Conservation (phyloP, 2,797 vertebrate species). For the Sebastes dallii region DNA sequence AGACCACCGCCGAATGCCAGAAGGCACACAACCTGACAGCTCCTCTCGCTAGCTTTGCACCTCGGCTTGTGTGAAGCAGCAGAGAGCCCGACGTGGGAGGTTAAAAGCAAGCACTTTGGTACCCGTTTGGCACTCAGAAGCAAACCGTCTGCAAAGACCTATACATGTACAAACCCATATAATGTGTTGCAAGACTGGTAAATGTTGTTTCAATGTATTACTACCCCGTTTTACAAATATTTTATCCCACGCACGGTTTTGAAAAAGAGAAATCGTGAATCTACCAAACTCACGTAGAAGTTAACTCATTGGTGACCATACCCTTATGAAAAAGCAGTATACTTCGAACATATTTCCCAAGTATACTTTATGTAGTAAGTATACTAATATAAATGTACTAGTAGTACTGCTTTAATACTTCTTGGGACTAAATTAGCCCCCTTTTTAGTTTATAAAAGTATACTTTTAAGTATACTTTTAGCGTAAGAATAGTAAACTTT, state of each 20-base stretch:
- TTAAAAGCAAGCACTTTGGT: conserved; percentile 40
- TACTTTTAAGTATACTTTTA: no score
- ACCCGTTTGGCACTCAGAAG: neutral
- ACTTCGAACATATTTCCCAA: no score
- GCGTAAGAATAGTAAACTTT: no score
- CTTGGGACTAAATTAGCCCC: no score
- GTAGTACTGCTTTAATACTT: no score
- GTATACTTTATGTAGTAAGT: no score
- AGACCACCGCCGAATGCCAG: conserved; percentile 29
- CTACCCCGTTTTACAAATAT: neutral
- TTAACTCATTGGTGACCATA: neutral
- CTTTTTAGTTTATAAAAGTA: no score
- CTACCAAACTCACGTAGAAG: neutral
- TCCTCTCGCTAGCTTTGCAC: conserved; percentile 48
- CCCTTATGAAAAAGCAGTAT: no score
- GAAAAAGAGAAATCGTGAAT: neutral
- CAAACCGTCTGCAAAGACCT: conserved; percentile 16
- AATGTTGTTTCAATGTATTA: neutral
- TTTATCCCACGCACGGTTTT: neutral
- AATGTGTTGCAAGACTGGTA: neutral
- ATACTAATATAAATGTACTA: no score
- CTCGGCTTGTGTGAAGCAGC: conserved; percentile 45
- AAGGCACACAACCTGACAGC: conserved; percentile 51
- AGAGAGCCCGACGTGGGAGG: conserved; percentile 25
- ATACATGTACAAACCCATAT: neutral